Conservation (phyloP, 2,797 vertebrate species). For the Netta rufina region DNA sequence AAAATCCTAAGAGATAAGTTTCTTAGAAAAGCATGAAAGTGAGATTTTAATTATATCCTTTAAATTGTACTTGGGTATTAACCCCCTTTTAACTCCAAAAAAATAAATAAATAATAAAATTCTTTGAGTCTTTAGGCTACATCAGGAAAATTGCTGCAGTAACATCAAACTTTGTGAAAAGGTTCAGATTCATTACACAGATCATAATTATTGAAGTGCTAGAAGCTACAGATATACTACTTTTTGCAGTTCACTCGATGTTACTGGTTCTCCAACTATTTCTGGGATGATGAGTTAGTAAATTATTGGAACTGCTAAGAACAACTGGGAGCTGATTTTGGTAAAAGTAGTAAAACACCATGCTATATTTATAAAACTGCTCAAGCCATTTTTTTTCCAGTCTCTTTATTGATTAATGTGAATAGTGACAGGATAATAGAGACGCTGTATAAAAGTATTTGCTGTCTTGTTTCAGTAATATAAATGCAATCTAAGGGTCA, state of each 20-base stretch:
- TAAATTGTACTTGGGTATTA: constrained; percentile 1
- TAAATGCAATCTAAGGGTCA: neutral
- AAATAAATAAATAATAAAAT: neutral
- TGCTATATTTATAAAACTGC: neutral
- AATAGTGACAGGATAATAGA: neutral
- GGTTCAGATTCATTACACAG: neutral
- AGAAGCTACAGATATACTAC: neutral
- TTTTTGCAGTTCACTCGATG: neutral
- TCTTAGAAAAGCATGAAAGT: constrained; percentile 20
- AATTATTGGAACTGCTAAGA: neutral
- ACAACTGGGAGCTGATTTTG: neutral
- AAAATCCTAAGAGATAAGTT: neutral
- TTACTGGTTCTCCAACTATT: neutral
- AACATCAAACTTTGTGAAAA: neutral
- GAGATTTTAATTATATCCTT: constrained; percentile 62
- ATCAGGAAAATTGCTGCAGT: neutral
- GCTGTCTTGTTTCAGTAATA: neutral
- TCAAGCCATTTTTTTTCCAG: neutral
- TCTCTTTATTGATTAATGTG: neutral
- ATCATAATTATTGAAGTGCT: neutral
- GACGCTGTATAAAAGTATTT: neutral
- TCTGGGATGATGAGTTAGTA: neutral
- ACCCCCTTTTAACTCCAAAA: neutral
- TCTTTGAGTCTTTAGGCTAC: neutral
- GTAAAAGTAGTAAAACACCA: neutral